These are phyloP conservation scores for Phrynocephalus forsythii DNA, from an alignment of 2,797 vertebrate species.

Conservation along the genomic window DNA sequence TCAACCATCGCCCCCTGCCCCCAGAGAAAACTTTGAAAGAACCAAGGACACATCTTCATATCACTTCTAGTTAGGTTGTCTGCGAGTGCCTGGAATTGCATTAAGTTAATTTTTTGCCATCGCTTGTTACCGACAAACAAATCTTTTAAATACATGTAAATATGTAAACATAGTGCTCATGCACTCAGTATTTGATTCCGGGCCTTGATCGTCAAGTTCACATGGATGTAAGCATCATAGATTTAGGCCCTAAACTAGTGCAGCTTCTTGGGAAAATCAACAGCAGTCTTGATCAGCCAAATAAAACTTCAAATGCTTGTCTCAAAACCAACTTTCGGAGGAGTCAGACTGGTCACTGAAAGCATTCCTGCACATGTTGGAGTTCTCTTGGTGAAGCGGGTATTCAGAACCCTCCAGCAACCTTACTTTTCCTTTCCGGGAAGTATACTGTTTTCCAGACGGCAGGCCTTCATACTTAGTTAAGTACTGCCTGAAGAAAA, in stretches of 20 bases:
- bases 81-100: slow-evolving; percentile 39
- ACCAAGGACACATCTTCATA: slow-evolving; percentile 1
- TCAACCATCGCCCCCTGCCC: not conserved
- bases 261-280: slow-evolving; percentile 33
- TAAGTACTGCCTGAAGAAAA: slow-evolving; percentile 80
- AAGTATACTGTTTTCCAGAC: slow-evolving; percentile 81
- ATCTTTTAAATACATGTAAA: slow-evolving; percentile 88
- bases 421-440: slow-evolving; percentile 77
- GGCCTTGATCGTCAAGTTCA: slow-evolving; percentile 59
- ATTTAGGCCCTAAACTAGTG: slow-evolving; percentile 59
- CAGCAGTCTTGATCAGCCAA: slow-evolving; percentile 37
- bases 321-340: slow-evolving; percentile 78
- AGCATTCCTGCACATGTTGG: slow-evolving; percentile 94
- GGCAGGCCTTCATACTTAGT: slow-evolving; percentile 88
- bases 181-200: slow-evolving; percentile 64
- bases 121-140: slow-evolving; percentile 58
- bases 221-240: slow-evolving; percentile 38
- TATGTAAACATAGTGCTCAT: slow-evolving; percentile 91
- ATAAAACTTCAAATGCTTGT: slow-evolving; percentile 5
- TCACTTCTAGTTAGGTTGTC: slow-evolving; percentile 14
- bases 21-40: not conserved
- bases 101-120: slow-evolving; percentile 37
- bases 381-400: slow-evolving; percentile 97
- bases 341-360: slow-evolving; percentile 77
- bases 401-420: slow-evolving; percentile 87